A percentile compares a stretch with the other conserved stretches of the same genome.
Conservation (phyloP, 2,888 invertebrate species). For the Drosophila lutescens region DNA sequence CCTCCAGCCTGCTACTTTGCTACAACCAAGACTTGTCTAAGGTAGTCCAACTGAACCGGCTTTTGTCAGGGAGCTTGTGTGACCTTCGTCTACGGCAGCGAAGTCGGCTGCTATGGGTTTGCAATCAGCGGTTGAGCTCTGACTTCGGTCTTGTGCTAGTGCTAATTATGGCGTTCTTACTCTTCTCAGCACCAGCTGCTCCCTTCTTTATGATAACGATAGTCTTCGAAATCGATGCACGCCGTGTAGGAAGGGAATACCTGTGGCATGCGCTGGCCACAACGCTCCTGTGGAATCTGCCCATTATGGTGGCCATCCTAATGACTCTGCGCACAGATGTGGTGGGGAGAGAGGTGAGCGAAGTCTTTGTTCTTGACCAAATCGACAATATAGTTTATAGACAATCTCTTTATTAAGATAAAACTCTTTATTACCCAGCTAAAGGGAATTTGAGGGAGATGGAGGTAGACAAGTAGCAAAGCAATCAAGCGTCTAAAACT, state of each 20-base stretch:
- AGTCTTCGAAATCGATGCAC: constrained; percentile 41
- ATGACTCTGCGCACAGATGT: constrained; percentile 48
- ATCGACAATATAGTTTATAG: not conserved
- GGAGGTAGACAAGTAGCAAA: too few species aligned
- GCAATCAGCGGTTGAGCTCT: constrained; percentile 58
- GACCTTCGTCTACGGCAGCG: constrained; percentile 46
- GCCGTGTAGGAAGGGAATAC: not conserved
- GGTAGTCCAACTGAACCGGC: not conserved
- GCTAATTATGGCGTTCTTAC: constrained; percentile 51
- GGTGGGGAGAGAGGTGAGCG: constrained; percentile 59
- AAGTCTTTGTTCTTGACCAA: not conserved
- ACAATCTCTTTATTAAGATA: too few species aligned
- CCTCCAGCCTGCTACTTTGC: constrained; percentile 48
- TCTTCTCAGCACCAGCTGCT: constrained; percentile 57
- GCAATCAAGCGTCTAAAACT: too few species aligned
- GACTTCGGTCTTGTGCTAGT: constrained; percentile 60
- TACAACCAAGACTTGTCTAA: constrained; percentile 52
- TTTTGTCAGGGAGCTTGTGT: not conserved
- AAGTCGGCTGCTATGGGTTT: constrained; percentile 57
- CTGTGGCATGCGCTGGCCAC: not conserved
- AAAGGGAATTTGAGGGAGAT: too few species aligned
- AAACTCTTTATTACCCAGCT: too few species aligned
- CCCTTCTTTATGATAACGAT: constrained; percentile 66
- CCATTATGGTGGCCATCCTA: constrained; percentile 42
- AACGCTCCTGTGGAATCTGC: constrained; percentile 53